These are phyloP conservation scores for Drosophila kanekoi DNA, from an alignment of 2,888 invertebrate genomes.

Conservation along the genomic window DNA sequence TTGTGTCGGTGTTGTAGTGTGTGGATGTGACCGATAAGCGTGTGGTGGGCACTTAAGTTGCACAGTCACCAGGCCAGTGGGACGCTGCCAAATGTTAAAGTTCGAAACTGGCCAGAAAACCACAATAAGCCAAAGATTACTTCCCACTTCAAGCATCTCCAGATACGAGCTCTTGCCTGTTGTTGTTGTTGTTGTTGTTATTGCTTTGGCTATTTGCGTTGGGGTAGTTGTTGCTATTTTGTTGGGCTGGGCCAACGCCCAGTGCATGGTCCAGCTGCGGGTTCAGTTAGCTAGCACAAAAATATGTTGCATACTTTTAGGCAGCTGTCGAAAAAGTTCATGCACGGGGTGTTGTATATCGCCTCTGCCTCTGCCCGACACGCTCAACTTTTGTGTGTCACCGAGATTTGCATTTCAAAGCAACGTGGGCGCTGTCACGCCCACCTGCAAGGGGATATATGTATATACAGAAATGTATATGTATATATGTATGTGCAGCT, in stretches of 20 bases:
- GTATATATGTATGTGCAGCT: not conserved
- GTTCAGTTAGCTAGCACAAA: slow-evolving; percentile 50
- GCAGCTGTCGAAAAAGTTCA: slow-evolving; percentile 67
- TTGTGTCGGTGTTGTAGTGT: slow-evolving; percentile 18
- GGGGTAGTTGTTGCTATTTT: slow-evolving; percentile 23
- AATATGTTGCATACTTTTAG: slow-evolving; percentile 74
- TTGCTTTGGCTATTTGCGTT: slow-evolving; percentile 11
- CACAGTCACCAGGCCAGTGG: slow-evolving; percentile 47
- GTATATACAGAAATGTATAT: not conserved
- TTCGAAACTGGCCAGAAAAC: slow-evolving; percentile 73
- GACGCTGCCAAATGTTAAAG: slow-evolving; percentile 57
- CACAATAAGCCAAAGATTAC: slow-evolving; percentile 73
- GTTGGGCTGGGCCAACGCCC: slow-evolving; percentile 56
- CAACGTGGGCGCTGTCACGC: slow-evolving; percentile 31
- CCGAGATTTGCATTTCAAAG: slow-evolving; percentile 75
- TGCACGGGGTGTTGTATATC: slow-evolving; percentile 11
- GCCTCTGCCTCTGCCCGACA: slow-evolving; percentile 1
- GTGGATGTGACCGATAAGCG: slow-evolving; percentile 74
- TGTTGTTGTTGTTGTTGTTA: not conserved
- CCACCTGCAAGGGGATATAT: slow-evolving; percentile 6
- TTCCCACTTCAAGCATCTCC: slow-evolving; percentile 28
- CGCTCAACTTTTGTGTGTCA: slow-evolving; percentile 47
- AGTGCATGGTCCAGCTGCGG: slow-evolving; percentile 41
- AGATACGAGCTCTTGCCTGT: slow-evolving; percentile 29
- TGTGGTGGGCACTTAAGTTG: slow-evolving; percentile 76